Evolutionary conservation across 2,797 vertebrate genomes (phyloP), one percentile per base, ranked within the genome.

Genomic region (Clarias fuscus): DNA sequence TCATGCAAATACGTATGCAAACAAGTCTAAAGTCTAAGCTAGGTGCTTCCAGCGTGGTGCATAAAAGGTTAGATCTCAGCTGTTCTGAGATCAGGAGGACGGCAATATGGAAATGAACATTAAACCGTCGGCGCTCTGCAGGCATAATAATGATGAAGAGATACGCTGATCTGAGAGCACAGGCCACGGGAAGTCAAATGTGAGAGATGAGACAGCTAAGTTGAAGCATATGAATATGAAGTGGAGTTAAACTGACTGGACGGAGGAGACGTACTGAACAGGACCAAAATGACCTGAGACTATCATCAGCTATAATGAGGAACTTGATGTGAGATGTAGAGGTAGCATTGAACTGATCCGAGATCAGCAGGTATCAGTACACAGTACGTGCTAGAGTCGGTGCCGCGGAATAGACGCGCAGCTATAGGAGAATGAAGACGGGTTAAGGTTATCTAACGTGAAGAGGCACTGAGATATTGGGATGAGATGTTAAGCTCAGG

Each of bases 1-100:
- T 4, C 6, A 79, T 64, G 20, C 58, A 40, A 64, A 79, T n/a
- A 79, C 11, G 43, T 79, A 79, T n/a, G 30, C 58, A 79, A 79
- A 79, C 40, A 62, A 11, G 3, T 37, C 37, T 37, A 37, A 37
- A 13, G 4, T 61, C 22, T 24, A 59, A 11, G 1, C 2, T 15
- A 58, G 30, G 14, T 76, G 20, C 8, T 72, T 71, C 70, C 11
- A n/a, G 1, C 14, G 53, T 18, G 33, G 33, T 17, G 30, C 33
- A 14, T 15, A 20, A 79, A 11, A 79, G 58, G 1, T 62, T 62
- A 40, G n/a, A n/a, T n/a, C n/a, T n/a, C n/a, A 7, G 7, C 33
- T 43, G 20, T 61, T 37, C 75, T 59, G 53, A 59, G 76, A 37
- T 61, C 8, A 61, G 76, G 18, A 24, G 37, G 1, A 77, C 7